Evolutionary conservation across 2,888 invertebrate genomes (phyloP).

Genomic region (Meteorus cinctellus): DNA sequence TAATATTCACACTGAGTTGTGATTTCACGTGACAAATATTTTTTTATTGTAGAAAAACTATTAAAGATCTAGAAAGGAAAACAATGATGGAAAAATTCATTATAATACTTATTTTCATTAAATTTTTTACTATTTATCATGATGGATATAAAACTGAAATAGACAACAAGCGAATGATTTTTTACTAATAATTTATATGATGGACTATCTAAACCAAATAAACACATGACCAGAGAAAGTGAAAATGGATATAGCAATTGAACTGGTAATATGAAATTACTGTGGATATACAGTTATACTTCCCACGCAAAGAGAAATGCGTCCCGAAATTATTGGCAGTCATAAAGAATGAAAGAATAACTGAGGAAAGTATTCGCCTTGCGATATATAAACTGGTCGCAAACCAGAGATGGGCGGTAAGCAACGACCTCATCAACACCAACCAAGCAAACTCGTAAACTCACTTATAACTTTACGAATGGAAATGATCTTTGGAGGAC

Average conservation of each 20-base stretch:
- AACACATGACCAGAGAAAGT: neutral
- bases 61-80: conserved; percentile 10
- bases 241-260: neutral
- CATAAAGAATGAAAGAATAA: conserved; percentile 27
- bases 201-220: neutral
- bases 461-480: neutral
- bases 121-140: too few species aligned
- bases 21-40: conserved; percentile 43
- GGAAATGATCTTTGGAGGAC: neutral
- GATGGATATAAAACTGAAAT: too few species aligned
- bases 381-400: neutral
- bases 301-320: conserved; percentile 39
- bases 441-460: conserved; percentile 11
- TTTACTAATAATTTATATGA: neutral
- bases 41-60: conserved; percentile 3
- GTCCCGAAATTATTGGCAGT: conserved; percentile 38
- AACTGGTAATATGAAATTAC: neutral
- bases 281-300: neutral
- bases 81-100: neutral
- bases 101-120: conserved; percentile 8
- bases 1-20: conserved; percentile 47
- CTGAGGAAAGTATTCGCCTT: conserved; percentile 10
- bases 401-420: neutral
- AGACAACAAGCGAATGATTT: too few species aligned
- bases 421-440: neutral